Conservation (phyloP, 2,113 vertebrate species). For the Nesogale talazaci region DNA sequence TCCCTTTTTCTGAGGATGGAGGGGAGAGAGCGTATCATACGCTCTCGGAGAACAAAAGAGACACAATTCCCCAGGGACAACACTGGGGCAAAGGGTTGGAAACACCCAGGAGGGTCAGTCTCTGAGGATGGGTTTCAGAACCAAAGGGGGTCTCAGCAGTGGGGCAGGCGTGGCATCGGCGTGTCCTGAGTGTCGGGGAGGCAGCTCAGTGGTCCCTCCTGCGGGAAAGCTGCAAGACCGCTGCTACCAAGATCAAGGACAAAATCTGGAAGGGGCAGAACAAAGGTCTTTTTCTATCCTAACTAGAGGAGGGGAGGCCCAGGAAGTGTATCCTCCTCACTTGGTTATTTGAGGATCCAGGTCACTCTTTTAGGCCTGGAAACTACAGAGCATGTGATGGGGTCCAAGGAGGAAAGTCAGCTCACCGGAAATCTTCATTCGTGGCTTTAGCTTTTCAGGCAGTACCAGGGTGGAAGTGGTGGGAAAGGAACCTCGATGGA, state of each 20-base stretch:
- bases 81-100: not conserved
- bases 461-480: too few relatives aligned
- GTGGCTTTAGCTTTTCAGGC: not conserved
- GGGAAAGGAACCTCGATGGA: too few relatives aligned
- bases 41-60: not conserved
- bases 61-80: not conserved
- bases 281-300: not conserved
- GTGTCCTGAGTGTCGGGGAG: not conserved
- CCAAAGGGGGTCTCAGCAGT: rapidly evolving
- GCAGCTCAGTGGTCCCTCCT: not conserved
- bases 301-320: not conserved
- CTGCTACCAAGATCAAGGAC: too few relatives aligned
- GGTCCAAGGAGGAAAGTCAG: not conserved
- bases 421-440: not conserved
- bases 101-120: not conserved
- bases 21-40: too few relatives aligned
- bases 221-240: not conserved
- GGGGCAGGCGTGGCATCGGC: not conserved
- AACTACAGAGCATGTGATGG: not conserved
- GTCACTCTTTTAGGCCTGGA: not conserved
- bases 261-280: not conserved
- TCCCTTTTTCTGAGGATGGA: too few relatives aligned
- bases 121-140: not conserved
- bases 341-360: too few relatives aligned
- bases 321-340: too few relatives aligned